A percentile compares a stretch with the other conserved stretches of the same genome.
phyloP scores from a whole-genome alignment of 2,888 invertebrate species.

The Leptogaster cylindrica region DNA sequence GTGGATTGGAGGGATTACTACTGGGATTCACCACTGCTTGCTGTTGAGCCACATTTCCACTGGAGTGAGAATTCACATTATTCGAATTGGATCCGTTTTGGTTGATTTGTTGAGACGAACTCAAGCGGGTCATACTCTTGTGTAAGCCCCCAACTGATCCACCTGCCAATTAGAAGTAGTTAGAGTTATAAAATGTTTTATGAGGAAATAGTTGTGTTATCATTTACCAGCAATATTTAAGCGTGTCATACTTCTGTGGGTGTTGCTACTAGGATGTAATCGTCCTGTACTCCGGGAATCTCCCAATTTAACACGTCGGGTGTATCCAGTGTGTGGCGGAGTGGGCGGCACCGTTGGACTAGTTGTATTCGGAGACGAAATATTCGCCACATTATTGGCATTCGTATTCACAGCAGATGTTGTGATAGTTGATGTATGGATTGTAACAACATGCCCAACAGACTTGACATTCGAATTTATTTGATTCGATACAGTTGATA shows the following conservation, averaged over 20 bases:
- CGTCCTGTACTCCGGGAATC: conserved; percentile 79
- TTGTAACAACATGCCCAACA: conserved; percentile 46
- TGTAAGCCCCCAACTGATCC: conserved; percentile 80
- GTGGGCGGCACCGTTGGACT: conserved; percentile 51
- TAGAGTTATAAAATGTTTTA: no score
- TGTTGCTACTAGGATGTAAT: conserved; percentile 73
- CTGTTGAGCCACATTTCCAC: conserved; percentile 49
- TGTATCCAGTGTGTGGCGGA: conserved; percentile 63
- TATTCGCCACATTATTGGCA: conserved; percentile 27
- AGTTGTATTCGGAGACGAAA: conserved; percentile 14
- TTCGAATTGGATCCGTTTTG: conserved; percentile 62
- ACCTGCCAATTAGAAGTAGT: no score
- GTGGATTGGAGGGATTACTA: conserved; percentile 52
- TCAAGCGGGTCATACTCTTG: conserved; percentile 82
- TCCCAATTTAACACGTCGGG: conserved; percentile 71
- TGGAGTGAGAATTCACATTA: conserved; percentile 53
- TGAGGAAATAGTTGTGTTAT: no score
- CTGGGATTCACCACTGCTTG: conserved; percentile 41
- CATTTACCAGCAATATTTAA: conserved; percentile 75
- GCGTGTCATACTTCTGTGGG: conserved; percentile 79
- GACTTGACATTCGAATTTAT: conserved; percentile 3
- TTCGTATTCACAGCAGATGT: conserved; percentile 38
- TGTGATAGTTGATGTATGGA: conserved; percentile 45
- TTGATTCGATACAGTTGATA: neutral
- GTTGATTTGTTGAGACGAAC: conserved; percentile 79